A percentile compares a stretch with the other conserved stretches of the same genome.
These are phyloP conservation scores for Eupristina koningsbergeri DNA, from an alignment of 1,140 invertebrate genomes.

Conservation along the genomic window DNA sequence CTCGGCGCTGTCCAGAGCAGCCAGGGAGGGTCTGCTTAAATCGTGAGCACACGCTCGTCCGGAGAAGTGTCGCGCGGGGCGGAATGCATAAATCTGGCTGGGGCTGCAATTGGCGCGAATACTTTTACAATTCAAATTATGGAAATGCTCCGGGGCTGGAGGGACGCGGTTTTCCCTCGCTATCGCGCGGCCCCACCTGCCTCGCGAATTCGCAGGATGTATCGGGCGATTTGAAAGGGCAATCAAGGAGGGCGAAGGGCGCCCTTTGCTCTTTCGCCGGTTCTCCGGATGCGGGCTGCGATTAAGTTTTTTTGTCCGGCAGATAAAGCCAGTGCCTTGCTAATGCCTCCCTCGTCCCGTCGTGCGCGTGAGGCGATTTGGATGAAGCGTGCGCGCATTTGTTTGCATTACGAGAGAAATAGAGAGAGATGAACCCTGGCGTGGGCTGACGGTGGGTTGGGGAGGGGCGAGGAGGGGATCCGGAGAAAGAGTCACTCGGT, in stretches of 20 bases:
- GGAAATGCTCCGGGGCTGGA: too few species aligned
- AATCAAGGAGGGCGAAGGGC: not conserved
- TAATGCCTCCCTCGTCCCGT: conserved; percentile 25
- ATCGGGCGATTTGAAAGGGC: conserved; percentile 33
- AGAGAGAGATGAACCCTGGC: too few species aligned
- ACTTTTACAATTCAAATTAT: conserved; percentile 51
- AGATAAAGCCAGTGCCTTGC: conserved; percentile 15
- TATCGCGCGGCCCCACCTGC: not conserved
- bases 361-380: conserved; percentile 22
- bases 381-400: conserved; percentile 32
- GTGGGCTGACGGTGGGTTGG: too few species aligned
- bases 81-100: conserved; percentile 39
- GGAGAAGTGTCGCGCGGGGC: conserved; percentile 16
- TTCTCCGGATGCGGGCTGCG: conserved; percentile 20
- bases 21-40: conserved; percentile 41
- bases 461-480: not conserved
- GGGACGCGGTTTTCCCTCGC: conserved; percentile 41
- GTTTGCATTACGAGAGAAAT: conserved; percentile 26
- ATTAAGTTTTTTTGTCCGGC: conserved; percentile 27
- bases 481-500: not conserved
- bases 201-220: conserved; percentile 25
- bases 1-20: not conserved
- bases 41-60: conserved; percentile 18
- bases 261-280: not conserved
- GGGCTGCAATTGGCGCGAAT: conserved; percentile 48